phyloP scores from a whole-genome alignment of 2,113 vertebrate species.

The Gnathonemus echidnorhynchus region DNA sequence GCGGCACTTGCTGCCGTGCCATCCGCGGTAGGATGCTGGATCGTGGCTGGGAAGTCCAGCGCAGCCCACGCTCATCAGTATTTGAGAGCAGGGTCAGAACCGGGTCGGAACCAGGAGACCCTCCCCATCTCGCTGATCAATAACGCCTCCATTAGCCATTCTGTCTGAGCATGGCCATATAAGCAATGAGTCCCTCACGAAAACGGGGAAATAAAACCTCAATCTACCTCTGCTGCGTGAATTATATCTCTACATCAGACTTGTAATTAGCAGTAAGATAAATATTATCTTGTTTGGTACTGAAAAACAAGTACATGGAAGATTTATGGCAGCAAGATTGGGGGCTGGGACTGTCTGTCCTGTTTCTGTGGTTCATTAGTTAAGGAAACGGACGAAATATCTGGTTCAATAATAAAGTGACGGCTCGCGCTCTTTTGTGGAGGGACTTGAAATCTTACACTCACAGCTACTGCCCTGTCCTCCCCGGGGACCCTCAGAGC shows the following conservation, averaged over 20 bases:
- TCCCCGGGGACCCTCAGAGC: neutral
- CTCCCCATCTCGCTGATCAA: neutral
- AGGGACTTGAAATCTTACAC: neutral
- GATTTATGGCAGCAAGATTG: neutral
- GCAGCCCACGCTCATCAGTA: neutral
- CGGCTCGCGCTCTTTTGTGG: neutral
- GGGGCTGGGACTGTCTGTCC: neutral
- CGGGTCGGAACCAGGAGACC: neutral
- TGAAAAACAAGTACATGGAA: neutral
- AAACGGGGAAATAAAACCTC: neutral
- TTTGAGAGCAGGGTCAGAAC: neutral
- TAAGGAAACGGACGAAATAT: neutral
- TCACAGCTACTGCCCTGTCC: neutral
- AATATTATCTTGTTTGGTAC: neutral
- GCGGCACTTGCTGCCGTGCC: neutral
- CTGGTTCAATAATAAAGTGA: neutral
- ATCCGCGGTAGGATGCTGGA: neutral
- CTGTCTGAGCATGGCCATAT: neutral
- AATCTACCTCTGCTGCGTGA: neutral
- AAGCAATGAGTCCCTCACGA: neutral
- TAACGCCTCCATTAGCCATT: neutral
- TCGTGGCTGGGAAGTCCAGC: neutral
- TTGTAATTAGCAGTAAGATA: neutral
- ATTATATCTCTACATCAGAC: neutral
- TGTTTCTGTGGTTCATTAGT: neutral